Percentiles rank a stretch among this genome's conserved stretches.
These are phyloP conservation scores for Ormia ochracea DNA, from an alignment of 2,888 invertebrate genomes.

Conservation along the genomic window DNA sequence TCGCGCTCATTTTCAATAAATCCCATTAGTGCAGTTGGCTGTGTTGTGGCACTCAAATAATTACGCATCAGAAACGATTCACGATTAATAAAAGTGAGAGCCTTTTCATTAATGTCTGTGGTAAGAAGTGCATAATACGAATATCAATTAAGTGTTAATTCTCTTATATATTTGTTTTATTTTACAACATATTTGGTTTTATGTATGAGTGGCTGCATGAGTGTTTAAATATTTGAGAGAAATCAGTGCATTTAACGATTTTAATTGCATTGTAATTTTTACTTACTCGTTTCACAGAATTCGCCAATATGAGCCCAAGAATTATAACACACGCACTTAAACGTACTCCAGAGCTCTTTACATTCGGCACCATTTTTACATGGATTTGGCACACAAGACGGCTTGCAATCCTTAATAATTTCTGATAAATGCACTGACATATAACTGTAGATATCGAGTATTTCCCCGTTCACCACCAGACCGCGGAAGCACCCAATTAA, in stretches of 20 bases:
- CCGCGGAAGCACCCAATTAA: conserved; percentile 96
- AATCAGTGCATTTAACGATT: conserved; percentile 30
- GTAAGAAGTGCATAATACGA: conserved; percentile 25
- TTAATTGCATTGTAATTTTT: conserved; percentile 9
- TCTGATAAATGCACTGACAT: conserved; percentile 94
- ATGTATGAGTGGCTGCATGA: background rate
- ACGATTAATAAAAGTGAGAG: conserved; percentile 89
- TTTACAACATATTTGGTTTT: background rate
- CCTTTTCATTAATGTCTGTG: conserved; percentile 92
- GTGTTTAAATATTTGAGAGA: background rate
- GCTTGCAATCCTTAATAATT: conserved; percentile 94
- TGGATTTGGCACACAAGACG: conserved; percentile 95
- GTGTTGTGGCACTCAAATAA: conserved; percentile 82
- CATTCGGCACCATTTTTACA: conserved; percentile 94
- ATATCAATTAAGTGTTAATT: background rate
- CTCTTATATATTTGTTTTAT: conserved; percentile 1
- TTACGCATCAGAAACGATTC: conserved; percentile 89
- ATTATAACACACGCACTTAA: conserved; percentile 94
- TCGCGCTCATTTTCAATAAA: conserved; percentile 79
- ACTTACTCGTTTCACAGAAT: conserved; percentile 93
- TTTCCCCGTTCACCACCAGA: conserved; percentile 92
- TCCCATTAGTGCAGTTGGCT: conserved; percentile 60
- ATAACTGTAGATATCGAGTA: conserved; percentile 93
- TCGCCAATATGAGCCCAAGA: conserved; percentile 94
- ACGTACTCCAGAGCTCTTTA: conserved; percentile 94